Evolutionary conservation across 2,797 vertebrate genomes (phyloP), one percentile per base, ranked within the genome.

Genomic region (Percopsis omiscomaycus): DNA sequence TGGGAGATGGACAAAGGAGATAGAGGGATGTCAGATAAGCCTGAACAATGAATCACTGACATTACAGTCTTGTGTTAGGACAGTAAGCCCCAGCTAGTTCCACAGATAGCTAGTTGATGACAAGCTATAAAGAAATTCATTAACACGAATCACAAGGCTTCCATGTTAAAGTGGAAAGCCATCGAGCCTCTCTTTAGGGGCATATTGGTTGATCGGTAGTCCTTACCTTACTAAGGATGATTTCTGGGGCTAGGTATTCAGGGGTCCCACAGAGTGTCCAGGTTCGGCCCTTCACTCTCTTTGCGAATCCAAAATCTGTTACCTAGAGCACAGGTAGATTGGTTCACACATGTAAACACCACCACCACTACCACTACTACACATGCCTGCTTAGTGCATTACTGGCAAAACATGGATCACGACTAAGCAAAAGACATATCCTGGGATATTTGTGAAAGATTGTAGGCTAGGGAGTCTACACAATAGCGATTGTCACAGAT

Each of bases 291-390:
- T 98, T 98, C 79, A 98, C 96, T 49, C 95, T 92, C 88, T 98
- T 98, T 54, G 96, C 96, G 60, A 98, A 98, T 73, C 96, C 96
- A 87, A 98, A 98, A 93, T 98, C 96, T 76, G 96, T 97, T 85
- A 98, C 96, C 95, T 98, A 78, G 37, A 47, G 45, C 58, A 73
- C 13, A 53, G 12, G 70, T 13, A 30, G 52, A 14, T 8, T 37
- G 14, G 4, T 32, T 55, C 54, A 55, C 54, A n/a, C 14, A 32
- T n/a, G 28, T 13, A 30, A 11, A 29, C 22, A 22, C 22, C 22
- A 22, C 9, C 9, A 42, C 37, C 2, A 42, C 37, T 5, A 42
- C 37, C 6, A 8, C 37, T 42, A 42, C 37, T 8, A 42, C 9
- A 9, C 37, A 2, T 9, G 9, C 9, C 9, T 5, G 37, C 37